These are phyloP conservation scores for Phylloscopus whistleri DNA, from an alignment of 2,113 vertebrate genomes.

Conservation along the genomic window DNA sequence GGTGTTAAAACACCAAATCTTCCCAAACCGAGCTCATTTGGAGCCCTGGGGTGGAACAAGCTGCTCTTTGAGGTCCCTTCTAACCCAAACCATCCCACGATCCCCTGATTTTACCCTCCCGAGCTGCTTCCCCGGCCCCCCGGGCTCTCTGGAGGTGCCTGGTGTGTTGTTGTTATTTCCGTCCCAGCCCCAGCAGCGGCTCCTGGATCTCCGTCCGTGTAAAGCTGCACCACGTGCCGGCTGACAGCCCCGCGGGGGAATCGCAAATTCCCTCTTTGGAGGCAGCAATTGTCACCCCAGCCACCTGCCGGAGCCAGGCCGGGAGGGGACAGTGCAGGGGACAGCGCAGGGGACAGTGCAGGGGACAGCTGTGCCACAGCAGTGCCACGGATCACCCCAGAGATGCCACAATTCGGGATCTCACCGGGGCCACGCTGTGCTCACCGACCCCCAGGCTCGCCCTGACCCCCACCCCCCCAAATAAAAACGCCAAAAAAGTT, in stretches of 20 bases:
- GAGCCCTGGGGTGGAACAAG: neutral
- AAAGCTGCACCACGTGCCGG: neutral
- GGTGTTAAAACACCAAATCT: neutral
- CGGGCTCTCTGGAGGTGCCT: neutral
- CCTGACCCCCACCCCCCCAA: neutral
- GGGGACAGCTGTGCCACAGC: accelerated
- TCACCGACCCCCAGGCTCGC: neutral
- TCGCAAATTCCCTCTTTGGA: neutral
- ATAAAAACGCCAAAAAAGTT: accelerated
- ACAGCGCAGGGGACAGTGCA: accelerated
- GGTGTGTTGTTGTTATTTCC: neutral
- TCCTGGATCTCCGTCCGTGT: neutral
- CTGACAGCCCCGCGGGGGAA: neutral
- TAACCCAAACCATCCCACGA: neutral
- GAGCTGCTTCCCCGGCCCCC: neutral
- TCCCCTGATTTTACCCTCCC: neutral
- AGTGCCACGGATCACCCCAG: accelerated
- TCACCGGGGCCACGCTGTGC: accelerated
- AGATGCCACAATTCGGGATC: neutral
- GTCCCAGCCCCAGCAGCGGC: neutral
- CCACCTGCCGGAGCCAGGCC: neutral
- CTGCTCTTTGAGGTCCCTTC: neutral
- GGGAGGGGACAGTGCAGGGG: accelerated
- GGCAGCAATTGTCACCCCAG: neutral
- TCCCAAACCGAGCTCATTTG: neutral